A percentile compares a stretch with the other conserved stretches of the same genome.
Conservation (phyloP, 2,797 vertebrate species). For the Cephalopachus bancanus region DNA sequence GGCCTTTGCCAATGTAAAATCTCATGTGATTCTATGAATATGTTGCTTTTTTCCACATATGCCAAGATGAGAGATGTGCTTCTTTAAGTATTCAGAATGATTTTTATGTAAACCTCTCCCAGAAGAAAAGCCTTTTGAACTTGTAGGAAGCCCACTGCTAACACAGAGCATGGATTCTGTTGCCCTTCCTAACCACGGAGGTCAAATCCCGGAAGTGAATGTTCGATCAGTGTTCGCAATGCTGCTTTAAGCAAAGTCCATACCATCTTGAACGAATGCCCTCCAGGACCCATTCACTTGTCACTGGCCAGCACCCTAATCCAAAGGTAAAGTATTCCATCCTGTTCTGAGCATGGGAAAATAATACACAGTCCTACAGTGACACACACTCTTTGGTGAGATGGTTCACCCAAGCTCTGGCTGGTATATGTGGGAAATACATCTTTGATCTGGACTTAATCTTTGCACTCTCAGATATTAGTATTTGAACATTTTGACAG, state of each 20-base stretch:
- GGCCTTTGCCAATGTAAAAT: slow-evolving; percentile 45
- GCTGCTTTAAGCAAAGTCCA: slow-evolving; percentile 96
- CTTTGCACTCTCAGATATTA: not conserved
- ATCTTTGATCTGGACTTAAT: not conserved
- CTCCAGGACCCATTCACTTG: slow-evolving; percentile 96
- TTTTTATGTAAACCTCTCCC: not conserved
- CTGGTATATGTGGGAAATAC: not conserved
- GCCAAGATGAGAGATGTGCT: not conserved
- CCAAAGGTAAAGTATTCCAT: slow-evolving; percentile 91
- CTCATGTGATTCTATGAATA: not conserved
- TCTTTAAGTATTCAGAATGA: slow-evolving; percentile 43
- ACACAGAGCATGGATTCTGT: slow-evolving; percentile 29
- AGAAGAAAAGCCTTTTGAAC: not conserved
- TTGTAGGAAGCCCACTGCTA: not conserved
- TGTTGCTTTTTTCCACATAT: not conserved
- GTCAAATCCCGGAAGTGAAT: slow-evolving; percentile 97
- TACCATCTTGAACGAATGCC: slow-evolving; percentile 96
- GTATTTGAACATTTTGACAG: not conserved
- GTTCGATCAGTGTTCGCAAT: slow-evolving; percentile 94
- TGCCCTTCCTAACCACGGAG: slow-evolving; percentile 92
- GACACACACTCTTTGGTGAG: not conserved
- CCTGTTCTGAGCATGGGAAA: not conserved
- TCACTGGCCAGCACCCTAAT: slow-evolving; percentile 97
- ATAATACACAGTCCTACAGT: not conserved
- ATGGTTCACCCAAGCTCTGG: not conserved